Conservation (phyloP, 2,113 vertebrate species). For the Arenaria interpres region DNA sequence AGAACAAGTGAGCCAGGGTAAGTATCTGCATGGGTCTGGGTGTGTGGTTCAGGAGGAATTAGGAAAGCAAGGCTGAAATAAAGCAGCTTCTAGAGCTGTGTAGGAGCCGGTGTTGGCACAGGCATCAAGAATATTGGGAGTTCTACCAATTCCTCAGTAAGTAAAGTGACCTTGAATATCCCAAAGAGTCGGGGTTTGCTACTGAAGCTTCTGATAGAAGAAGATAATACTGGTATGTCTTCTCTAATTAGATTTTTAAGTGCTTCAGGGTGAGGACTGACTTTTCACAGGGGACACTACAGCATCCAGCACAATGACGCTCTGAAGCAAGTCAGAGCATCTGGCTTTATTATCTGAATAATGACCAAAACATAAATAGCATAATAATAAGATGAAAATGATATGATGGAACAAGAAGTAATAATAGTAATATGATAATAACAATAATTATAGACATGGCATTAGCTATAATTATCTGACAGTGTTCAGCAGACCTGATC, state of each 20-base stretch:
- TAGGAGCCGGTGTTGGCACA: background rate
- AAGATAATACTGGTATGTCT: background rate
- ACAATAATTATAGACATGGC: background rate
- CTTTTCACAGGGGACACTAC: background rate
- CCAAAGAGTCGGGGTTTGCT: background rate
- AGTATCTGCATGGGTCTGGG: background rate
- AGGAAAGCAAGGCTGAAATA: background rate
- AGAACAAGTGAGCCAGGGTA: background rate
- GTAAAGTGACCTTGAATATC: background rate
- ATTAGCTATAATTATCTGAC: background rate
- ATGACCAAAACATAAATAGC: background rate
- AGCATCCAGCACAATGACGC: background rate
- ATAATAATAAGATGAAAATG: background rate
- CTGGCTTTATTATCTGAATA: background rate
- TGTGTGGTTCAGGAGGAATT: rapidly evolving
- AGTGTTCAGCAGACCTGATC: background rate
- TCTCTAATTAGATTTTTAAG: conserved; percentile 30
- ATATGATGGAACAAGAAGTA: background rate
- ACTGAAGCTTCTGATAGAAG: background rate
- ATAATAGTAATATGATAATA: background rate
- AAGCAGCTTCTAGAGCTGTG: background rate
- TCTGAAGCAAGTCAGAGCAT: conserved; percentile 15
- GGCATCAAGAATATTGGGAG: background rate
- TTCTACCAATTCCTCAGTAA: background rate
- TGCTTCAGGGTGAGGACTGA: background rate